Base-by-base conservation (phyloP, 2,888 invertebrate genomes). In the Helicoverpa assulta region DNA sequence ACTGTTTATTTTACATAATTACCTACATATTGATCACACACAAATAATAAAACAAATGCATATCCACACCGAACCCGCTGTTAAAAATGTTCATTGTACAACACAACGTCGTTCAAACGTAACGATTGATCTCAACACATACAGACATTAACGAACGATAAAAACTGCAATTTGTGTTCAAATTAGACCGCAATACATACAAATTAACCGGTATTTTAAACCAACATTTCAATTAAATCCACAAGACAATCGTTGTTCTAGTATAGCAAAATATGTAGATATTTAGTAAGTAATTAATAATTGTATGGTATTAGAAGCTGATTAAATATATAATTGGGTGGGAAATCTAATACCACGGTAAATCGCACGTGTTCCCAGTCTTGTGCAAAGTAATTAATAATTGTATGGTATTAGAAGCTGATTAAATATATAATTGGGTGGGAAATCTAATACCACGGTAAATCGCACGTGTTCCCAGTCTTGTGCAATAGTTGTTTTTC, bases 1-100 rank as follows among this genome's bases (percentile, higher is more conserved):
- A 83, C 73, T 80, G 73, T 84, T 83, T 83, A 83, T 84, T 84
- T 82, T 76, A 78, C 78, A 80, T 70, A 73, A 76, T 80, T 47
- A 71, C 76, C 81, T 81, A 77, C 70, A 71, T 57, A 77, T 16
- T 66, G 54, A 80, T 81, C 68, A 74, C 78, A 75, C 73, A 77
- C 64, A 65, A 74, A 55, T 62, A 74, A 55, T 62, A 68, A 80
- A 83, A 83, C 66, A 69, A 75, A 76, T 80, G 64, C 75, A 79
- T 50, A 70, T 70, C 61, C 78, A 68, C 75, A 74, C 47, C 54
- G 62, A 64, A 57, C 59, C 65, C 19, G 65, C 74, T 70, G 80
- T 70, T 82, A 73, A 80, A 80, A 70, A 65, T 43, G 55, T 53
- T 58, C 58, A 37, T 60, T 7, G 66, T 57, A 43, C 33, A 76